These are phyloP conservation scores for Hypselothyrea guttata DNA, from an alignment of 2,888 invertebrate genomes.

Conservation along the genomic window DNA sequence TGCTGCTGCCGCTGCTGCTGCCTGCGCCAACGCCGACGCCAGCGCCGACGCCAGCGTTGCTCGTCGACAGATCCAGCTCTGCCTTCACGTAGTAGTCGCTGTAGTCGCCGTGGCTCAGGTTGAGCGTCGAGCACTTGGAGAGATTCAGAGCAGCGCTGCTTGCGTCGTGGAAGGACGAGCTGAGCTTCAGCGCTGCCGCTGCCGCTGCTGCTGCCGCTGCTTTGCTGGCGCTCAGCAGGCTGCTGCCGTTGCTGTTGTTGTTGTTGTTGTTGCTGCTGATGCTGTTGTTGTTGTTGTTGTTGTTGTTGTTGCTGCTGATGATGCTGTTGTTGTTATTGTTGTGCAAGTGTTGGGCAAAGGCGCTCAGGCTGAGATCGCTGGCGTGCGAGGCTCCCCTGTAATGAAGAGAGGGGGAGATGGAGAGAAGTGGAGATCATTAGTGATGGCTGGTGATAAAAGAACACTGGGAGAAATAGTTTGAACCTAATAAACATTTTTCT, in stretches of 20 bases:
- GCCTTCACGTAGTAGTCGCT: slow-evolving; percentile 77
- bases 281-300: slow-evolving; percentile 57
- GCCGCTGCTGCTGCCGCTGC: slow-evolving; percentile 34
- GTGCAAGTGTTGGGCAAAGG: slow-evolving; percentile 68
- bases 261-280: slow-evolving; percentile 55
- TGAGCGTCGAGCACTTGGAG: slow-evolving; percentile 70
- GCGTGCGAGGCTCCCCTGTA: slow-evolving; percentile 78
- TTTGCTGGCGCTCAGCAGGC: slow-evolving; percentile 41
- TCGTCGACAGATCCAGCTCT: slow-evolving; percentile 74
- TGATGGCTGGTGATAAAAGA: background rate
- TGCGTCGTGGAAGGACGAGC: slow-evolving; percentile 70
- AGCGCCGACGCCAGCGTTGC: slow-evolving; percentile 20
- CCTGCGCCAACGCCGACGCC: slow-evolving; percentile 19
- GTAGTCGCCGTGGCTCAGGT: slow-evolving; percentile 68
- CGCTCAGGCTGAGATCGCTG: slow-evolving; percentile 73
- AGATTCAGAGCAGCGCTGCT: slow-evolving; percentile 70
- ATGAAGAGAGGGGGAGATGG: background rate
- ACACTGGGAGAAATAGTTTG: no score
- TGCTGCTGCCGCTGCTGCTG: slow-evolving; percentile 14
- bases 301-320: slow-evolving; percentile 50
- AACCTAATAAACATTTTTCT: no score
- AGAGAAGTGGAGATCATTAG: background rate
- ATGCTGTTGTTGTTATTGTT: slow-evolving; percentile 63
- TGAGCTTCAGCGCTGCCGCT: slow-evolving; percentile 42
- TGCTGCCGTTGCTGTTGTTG: slow-evolving; percentile 48